Percentiles rank a stretch among this genome's conserved stretches.
phyloP scores from a whole-genome alignment of 2,888 invertebrate species.

The Ceraclea dissimilis region DNA sequence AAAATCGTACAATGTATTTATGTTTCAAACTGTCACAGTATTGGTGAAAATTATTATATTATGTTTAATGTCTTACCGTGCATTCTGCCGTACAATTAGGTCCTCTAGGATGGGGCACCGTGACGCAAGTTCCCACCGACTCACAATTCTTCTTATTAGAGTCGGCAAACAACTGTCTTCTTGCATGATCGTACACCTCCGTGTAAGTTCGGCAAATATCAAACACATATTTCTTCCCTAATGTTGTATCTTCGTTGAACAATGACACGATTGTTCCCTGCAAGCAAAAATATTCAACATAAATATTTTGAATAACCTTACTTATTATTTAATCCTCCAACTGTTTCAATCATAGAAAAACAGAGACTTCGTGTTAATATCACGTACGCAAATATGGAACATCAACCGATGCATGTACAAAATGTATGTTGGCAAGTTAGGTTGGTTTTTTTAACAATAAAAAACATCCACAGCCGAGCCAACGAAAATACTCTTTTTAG shows the following conservation, averaged over 20 bases:
- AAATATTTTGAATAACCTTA: no score
- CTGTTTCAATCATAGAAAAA: neutral
- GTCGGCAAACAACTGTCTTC: constrained; percentile 61
- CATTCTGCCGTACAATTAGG: constrained; percentile 29
- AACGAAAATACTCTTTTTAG: no score
- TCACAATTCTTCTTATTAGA: constrained; percentile 32
- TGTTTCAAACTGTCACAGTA: no score
- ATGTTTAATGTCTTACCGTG: constrained; percentile 35
- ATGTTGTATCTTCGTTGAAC: constrained; percentile 80
- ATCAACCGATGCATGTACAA: no score
- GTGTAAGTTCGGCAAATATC: constrained; percentile 83
- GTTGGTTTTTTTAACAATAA: no score
- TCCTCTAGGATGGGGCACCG: constrained; percentile 23
- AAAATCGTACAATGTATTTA: neutral
- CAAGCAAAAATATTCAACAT: constrained; percentile 21
- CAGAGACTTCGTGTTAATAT: no score
- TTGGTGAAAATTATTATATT: no score
- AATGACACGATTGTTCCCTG: constrained; percentile 83
- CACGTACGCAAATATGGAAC: no score
- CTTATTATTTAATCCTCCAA: neutral
- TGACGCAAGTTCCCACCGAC: constrained; percentile 17
- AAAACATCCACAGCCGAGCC: no score
- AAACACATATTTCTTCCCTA: constrained; percentile 85
- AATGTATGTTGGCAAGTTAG: no score
- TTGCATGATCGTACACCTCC: constrained; percentile 83